A percentile compares a stretch with the other conserved stretches of the same genome.
These are phyloP conservation scores for Phycodurus eques DNA, from an alignment of 2,113 vertebrate genomes.

Conservation along the genomic window DNA sequence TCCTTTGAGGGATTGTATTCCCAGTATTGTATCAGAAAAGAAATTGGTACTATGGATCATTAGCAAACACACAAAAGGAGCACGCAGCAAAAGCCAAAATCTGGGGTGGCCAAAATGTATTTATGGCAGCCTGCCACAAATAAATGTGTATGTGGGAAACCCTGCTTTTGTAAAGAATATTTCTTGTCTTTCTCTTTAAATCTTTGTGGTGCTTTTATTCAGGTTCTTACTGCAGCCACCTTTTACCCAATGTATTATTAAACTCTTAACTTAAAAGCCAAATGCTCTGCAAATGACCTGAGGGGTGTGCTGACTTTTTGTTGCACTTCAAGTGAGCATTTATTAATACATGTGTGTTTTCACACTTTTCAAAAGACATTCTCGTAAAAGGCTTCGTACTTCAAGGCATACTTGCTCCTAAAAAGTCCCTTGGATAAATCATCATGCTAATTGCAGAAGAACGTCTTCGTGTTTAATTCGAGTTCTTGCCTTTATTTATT, in stretches of 20 bases:
- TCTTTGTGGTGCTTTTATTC: conserved; percentile 7
- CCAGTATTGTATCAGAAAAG: no score
- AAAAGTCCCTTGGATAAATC: conserved; percentile 42
- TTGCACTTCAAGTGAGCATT: conserved; percentile 55
- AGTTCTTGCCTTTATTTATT: conserved; percentile 48
- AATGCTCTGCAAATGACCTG: conserved; percentile 55
- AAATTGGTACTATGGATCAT: no score
- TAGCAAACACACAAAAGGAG: no score
- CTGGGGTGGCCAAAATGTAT: no score
- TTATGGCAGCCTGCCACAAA: no score
- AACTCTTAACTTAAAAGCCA: conserved; percentile 51
- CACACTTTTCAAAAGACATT: conserved; percentile 56
- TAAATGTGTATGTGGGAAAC: no score
- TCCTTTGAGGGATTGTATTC: no score
- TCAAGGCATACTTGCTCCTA: conserved; percentile 38
- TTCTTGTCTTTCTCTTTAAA: conserved; percentile 1
- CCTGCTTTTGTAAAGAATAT: not conserved
- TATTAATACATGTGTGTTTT: conserved; percentile 58
- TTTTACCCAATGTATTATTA: conserved; percentile 62
- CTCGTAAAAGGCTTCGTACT: conserved; percentile 44
- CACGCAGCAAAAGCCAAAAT: no score
- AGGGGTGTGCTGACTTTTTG: conserved; percentile 53
- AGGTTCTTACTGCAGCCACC: conserved; percentile 24
- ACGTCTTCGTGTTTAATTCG: conserved; percentile 56
- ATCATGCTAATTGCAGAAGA: conserved; percentile 41